Conservation (phyloP, 2,113 vertebrate species). For the Corydoras sp. region DNA sequence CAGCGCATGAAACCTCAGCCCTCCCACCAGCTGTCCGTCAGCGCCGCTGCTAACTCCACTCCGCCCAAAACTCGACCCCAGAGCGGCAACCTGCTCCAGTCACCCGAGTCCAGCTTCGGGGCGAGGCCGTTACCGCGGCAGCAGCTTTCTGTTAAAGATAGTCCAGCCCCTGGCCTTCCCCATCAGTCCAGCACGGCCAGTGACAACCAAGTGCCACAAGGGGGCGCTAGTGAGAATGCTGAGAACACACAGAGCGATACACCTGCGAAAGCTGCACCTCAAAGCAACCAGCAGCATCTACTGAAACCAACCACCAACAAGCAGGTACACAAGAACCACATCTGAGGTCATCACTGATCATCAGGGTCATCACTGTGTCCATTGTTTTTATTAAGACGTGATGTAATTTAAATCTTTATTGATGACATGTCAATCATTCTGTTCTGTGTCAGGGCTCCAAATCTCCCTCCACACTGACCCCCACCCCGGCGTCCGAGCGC, state of each 20-base stretch:
- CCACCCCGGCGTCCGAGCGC: conserved; percentile 79
- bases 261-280: conserved; percentile 50
- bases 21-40: conserved; percentile 61
- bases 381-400: too few relatives aligned
- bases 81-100: conserved; percentile 85
- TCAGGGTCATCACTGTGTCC: too few relatives aligned
- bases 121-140: conserved; percentile 64
- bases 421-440: conserved; percentile 6
- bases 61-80: conserved; percentile 80
- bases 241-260: conserved; percentile 63
- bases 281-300: conserved; percentile 65
- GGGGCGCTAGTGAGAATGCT: conserved; percentile 46
- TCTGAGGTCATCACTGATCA: too few relatives aligned
- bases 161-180: conserved; percentile 69
- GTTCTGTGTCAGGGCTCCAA: conserved; percentile 71
- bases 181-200: conserved; percentile 67
- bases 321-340: conserved; percentile 51
- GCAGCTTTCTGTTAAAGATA: conserved; percentile 77
- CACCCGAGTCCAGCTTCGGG: conserved; percentile 74
- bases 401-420: too few relatives aligned
- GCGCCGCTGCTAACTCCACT: conserved; percentile 61
- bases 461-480: conserved; percentile 76
- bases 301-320: conserved; percentile 68
- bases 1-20: conserved; percentile 66
- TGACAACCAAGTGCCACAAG: conserved; percentile 55